Evolutionary conservation across 2,888 invertebrate species (phyloP), one percentile per base, ranked within the genome.

Genomic region (Zygaena filipendulae): DNA sequence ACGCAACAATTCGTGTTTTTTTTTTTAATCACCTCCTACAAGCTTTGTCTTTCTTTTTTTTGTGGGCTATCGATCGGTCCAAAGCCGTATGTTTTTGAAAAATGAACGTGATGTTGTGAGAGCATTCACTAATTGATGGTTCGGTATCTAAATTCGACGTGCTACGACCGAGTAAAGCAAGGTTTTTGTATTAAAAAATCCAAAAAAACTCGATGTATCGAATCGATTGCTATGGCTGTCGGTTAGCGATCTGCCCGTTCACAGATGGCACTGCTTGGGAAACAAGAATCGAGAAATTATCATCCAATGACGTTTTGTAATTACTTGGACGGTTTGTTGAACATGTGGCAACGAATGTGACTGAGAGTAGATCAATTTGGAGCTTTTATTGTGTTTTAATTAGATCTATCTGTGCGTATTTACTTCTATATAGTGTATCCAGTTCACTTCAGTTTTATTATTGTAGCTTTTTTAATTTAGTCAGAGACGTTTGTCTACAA

Each of bases 91-190:
- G 61, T 68, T 68, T 59, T 62, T 52, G 51, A 58, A 52, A 53
- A 57, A 59, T 47, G 52, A 43, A 45, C 46, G 39, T 49, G 51
- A 50, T 52, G 55, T 52, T 62, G 62, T 64, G 60, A 66, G 66
- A 68, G 64, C 59, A 59, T 60, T 69, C 57, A 67, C 71, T 74
- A 71, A 74, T 74, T 72, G 72, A 69, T 37, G 39, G 30, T 36
- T 36, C 39, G 38, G 38, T 38, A 36, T 40, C 34, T 30, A 30
- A 25, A 42, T 49, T 47, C 38, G 46, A 37, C 38, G 34, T 43
- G 47, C 34, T 36, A 45, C 43, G 45, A 45, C 45, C 41, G 42
- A 42, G 32, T 38, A 23, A 27, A 30, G 34, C 16, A 16, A 16
- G n/a, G n/a, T 7, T 16, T 16, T 16, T 16, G 41, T 40, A 56